phyloP scores from a whole-genome alignment of 2,113 vertebrate genomes.

The Lathamus discolor region DNA sequence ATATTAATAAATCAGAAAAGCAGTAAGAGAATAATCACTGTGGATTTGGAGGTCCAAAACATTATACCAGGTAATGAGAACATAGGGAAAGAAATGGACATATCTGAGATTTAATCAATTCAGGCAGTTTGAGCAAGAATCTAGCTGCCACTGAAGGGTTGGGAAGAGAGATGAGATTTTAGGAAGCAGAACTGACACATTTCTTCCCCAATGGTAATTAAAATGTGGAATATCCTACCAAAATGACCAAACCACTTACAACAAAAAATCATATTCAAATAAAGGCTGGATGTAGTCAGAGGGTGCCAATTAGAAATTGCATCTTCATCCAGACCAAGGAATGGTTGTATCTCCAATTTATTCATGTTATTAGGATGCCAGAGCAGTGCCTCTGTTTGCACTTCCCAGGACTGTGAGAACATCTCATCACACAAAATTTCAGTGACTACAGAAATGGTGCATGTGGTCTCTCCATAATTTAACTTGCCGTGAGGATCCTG shows the following conservation, averaged over 20 bases:
- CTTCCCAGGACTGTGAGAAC: background rate
- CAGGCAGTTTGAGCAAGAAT: background rate
- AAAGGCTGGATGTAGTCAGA: background rate
- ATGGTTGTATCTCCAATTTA: background rate
- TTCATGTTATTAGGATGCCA: background rate
- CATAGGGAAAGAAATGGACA: background rate
- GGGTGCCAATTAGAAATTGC: background rate
- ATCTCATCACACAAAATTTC: background rate
- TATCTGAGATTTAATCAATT: background rate
- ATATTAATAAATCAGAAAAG: slow-evolving; percentile 28
- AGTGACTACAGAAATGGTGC: background rate
- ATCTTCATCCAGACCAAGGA: background rate
- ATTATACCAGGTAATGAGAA: background rate
- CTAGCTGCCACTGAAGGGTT: rapidly evolving
- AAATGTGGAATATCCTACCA: background rate
- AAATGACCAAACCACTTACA: background rate
- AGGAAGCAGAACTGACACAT: background rate
- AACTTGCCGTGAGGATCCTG: background rate
- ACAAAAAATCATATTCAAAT: background rate
- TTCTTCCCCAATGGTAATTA: background rate
- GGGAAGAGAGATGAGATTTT: background rate
- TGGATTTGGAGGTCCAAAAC: background rate
- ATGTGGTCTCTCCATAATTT: background rate
- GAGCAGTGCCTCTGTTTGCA: background rate
- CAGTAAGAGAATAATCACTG: background rate